Evolutionary conservation across 2,113 vertebrate species (phyloP), one percentile per base, ranked within the genome.

Genomic region (Lophochroa leadbeateri): DNA sequence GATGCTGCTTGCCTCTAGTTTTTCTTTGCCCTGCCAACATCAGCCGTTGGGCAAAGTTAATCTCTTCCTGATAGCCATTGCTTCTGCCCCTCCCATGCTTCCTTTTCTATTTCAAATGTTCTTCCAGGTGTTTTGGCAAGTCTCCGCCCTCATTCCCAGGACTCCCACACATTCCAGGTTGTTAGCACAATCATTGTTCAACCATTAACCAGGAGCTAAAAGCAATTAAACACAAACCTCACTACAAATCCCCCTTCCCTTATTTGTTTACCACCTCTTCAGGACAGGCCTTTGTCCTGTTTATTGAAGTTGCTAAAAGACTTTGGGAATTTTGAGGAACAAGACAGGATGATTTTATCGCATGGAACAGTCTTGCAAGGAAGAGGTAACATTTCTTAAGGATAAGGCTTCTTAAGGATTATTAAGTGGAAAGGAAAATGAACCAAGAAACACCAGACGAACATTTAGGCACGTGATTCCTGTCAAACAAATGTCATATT

Each of bases 61-160:
- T 81, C 46, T 92, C 84, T 74, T 83, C 33, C 69, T 21, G 49
- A 92, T 46, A 82, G 57, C n/a, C 55, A 83, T 53, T 80, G 37
- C 50, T 78, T 71, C 76, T 84, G 80, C 60, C 31, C 67, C 81
- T 93, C 94, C 77, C 57, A 39, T 60, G 64, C 44, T 86, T 90
- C 90, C 88, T 93, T 41, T 77, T 88, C 61, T 83, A 55, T 72
- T 93, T 2, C 82, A 31, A 75, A 84, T 61, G 57, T 31, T 95
- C 76, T 93, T 83, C 63, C 80, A 96, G 77, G 88, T 96, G 71
- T 86, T 93, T 63, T 86, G 72, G 67, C 80, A 84, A 78, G 61
- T 35, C 44, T 79, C 55, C 0, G 0, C 69, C 47, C 70, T 94
- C 49, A 78, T 77, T 65, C 19, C 39, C 43, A 83, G 50, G 64